Conservation (phyloP, 2,888 invertebrate genomes). For the Lysandra bellargus region DNA sequence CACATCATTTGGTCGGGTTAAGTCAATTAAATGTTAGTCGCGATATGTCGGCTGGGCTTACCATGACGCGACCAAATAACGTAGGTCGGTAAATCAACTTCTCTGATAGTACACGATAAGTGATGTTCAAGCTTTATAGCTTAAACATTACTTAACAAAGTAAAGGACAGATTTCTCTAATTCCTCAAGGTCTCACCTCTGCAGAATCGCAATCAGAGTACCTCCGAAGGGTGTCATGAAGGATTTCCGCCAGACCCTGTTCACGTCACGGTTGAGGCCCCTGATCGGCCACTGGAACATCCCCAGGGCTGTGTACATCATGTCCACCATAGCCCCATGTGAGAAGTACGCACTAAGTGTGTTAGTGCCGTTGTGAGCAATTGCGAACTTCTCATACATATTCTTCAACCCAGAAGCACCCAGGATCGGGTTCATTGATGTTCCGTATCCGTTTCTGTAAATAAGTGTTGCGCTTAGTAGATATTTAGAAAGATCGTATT, state of each 20-base stretch:
- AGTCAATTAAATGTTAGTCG: no score
- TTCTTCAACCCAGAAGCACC: conserved; percentile 84
- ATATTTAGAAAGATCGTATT: neutral
- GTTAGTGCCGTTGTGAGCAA: conserved; percentile 44
- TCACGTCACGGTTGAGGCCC: conserved; percentile 79
- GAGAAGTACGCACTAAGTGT: conserved; percentile 78
- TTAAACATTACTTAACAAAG: no score
- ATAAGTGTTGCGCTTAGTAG: neutral
- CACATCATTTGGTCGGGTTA: no score
- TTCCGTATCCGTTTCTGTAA: conserved; percentile 47
- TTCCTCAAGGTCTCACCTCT: conserved; percentile 67
- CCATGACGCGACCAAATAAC: no score
- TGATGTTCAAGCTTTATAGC: no score
- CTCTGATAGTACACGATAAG: no score
- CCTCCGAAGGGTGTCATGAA: conserved; percentile 83
- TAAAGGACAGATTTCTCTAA: neutral
- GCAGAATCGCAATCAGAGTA: conserved; percentile 84
- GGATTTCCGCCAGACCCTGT: conserved; percentile 69
- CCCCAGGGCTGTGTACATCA: conserved; percentile 72
- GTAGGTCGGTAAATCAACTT: no score
- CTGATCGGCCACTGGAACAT: conserved; percentile 53
- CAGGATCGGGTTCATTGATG: conserved; percentile 56
- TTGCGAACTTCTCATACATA: conserved; percentile 70
- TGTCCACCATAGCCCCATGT: conserved; percentile 80
- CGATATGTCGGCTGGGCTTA: no score